Base-by-base conservation (phyloP, 2,113 vertebrate genomes). In the Acinonyx jubatus region DNA sequence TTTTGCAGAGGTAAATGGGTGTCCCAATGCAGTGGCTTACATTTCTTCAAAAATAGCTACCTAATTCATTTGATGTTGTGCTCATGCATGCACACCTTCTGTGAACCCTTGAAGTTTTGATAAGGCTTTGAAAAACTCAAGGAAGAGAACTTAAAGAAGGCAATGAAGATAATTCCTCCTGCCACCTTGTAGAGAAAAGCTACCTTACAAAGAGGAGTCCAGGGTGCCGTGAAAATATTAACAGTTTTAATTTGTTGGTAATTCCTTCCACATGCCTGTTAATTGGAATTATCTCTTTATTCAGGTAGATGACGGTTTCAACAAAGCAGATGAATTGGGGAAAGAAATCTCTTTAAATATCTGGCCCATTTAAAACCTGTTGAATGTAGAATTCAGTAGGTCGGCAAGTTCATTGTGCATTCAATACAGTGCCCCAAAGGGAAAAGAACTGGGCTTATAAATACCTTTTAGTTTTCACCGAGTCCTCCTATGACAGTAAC, bases 21-120 rank as follows among this genome's bases (percentile, higher is more conserved):
- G 7, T 36, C 50, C 74, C 78, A 57, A 1, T 52, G 19, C 18
- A 18, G n/a, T 1, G 25, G n/a, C 25, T 0, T 0, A 0, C 23
- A 21, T 4, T 86, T 78, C 23, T 86, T 95, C 27, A 50, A 31
- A 93, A 87, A 50, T 21, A 89, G 68, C 84, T 27, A 9, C 73
- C 61, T 27, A 8, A 36, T 76, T 16, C 11, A 21, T n/a, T 25
- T 55, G n/a, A 23, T 65, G 16, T 11, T 31, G 7, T 57, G n/a
- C 48, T 5, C 11, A 11, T 9, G 2, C 33, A 5, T 3, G 36
- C 36, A 83, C 27, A 52, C 29, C 63, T 69, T 10, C 50, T 36
- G 33, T 74, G 63, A 57, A 50, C 5, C 1, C 5, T 36, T 66
- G 66, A 1, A 16, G 76, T 55, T 80, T 25, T 74, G 25, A 15